Evolutionary conservation across 2,888 invertebrate genomes (phyloP), one percentile per base, ranked within the genome.

Genomic region (Dynastes hyllus): DNA sequence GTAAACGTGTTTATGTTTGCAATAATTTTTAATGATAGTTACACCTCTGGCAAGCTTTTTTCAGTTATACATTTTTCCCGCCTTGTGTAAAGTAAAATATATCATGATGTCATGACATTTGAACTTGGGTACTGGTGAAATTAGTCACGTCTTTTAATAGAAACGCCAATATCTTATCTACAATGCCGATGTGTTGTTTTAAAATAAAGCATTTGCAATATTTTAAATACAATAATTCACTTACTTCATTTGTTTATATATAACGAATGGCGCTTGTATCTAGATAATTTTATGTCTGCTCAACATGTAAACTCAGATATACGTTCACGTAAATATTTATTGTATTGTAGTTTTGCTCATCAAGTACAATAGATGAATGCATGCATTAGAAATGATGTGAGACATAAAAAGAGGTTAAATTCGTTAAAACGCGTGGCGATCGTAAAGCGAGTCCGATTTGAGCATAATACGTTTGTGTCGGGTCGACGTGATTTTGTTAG

Each of bases 71-170:
- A 63, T 40, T 37, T 32, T 37, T 37, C 32, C 40, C 16, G 37
- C 40, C 13, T 66, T 66, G 8, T 37, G 8, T 66, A 13, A 66
- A 32, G 66, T 40, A 32, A 66, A 66, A 66, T n/a, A 66, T 29
- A 4, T 69, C 29, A 11, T 69, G 50, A 69, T 11, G 69, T 51
- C 40, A 40, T 5, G 67, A 67, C 67, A 40, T 69, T 27, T 69
- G 69, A 69, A 69, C 69, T 69, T 13, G 51, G 51, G 5, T 29
- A 27, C 27, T 69, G 51, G 11, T 27, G 22, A 27, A 22, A 50
- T 69, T 45, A 69, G 50, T 69, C 69, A 69, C 13, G 29, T 69
- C 50, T 69, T 51, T 50, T 51, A 69, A 69, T 69, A 69, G 69
- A 69, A 45, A 50, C 55, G 22, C 50, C 27, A 50, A 67, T 16